Conservation (phyloP, 2,113 vertebrate species). For the Ceuthmochares aereus region DNA sequence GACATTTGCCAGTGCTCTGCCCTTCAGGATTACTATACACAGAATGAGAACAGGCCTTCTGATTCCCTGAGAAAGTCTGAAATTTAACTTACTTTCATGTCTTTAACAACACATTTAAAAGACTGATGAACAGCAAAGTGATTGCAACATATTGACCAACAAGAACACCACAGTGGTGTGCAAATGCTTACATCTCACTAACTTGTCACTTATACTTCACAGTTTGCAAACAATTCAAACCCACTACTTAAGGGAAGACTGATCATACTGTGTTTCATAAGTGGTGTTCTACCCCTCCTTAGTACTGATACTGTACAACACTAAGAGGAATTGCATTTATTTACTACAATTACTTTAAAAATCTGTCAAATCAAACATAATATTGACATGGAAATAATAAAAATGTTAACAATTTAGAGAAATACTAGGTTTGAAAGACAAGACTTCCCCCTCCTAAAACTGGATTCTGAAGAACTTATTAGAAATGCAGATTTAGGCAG, state of each 20-base stretch:
- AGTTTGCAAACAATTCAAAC: neutral
- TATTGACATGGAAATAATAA: neutral
- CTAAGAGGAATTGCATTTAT: neutral
- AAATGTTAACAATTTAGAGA: neutral
- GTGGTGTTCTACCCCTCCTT: neutral
- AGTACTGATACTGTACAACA: neutral
- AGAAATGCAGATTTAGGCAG: neutral
- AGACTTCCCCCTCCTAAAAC: neutral
- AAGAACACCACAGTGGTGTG: rapidly evolving
- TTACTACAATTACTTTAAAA: neutral
- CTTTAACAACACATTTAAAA: neutral
- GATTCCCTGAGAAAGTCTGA: neutral
- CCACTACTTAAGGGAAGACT: neutral
- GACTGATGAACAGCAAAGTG: neutral
- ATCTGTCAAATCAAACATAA: neutral
- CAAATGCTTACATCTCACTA: neutral
- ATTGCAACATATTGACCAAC: neutral
- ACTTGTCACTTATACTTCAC: neutral
- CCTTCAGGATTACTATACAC: neutral
- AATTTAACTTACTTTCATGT: neutral
- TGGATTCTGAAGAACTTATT: neutral
- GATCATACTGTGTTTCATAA: neutral
- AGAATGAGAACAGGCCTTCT: neutral
- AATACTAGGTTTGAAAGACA: neutral
- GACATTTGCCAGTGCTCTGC: slow-evolving; percentile 1